Conservation (phyloP, 2,113 vertebrate species). For the Platycercus adscitus region DNA sequence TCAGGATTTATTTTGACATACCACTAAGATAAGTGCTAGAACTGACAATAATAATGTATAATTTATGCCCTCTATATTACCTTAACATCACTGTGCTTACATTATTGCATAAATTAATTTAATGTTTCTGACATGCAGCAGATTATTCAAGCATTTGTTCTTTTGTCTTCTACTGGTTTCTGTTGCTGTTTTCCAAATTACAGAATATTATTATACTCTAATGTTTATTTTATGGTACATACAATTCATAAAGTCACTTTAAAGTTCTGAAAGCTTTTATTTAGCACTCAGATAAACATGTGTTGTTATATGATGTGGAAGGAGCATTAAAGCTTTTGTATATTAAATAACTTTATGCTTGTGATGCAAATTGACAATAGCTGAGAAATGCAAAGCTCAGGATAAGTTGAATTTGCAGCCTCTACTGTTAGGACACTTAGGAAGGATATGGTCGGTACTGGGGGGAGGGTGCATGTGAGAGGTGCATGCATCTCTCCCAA, state of each 20-base stretch:
- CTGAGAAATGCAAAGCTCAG: slow-evolving; percentile 50
- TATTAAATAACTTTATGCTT: slow-evolving; percentile 57
- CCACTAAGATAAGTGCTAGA: slow-evolving; percentile 79
- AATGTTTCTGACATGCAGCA: slow-evolving; percentile 78
- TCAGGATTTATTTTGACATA: slow-evolving; percentile 79
- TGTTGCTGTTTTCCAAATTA: slow-evolving; percentile 68
- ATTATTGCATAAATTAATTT: slow-evolving; percentile 84
- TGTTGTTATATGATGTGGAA: slow-evolving; percentile 29
- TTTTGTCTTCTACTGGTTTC: slow-evolving; percentile 71
- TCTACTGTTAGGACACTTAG: not conserved
- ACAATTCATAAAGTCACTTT: slow-evolving; percentile 69
- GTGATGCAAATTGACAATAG: slow-evolving; percentile 61
- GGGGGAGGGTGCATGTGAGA: fast-evolving
- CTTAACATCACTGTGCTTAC: slow-evolving; percentile 80
- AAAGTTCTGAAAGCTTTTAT: slow-evolving; percentile 70
- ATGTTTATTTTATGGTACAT: slow-evolving; percentile 67
- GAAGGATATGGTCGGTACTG: not conserved
- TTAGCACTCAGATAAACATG: slow-evolving; percentile 56
- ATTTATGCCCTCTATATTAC: slow-evolving; percentile 82
- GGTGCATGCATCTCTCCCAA: not conserved
- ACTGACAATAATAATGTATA: slow-evolving; percentile 84
- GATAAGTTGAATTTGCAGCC: not conserved
- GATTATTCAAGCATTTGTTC: slow-evolving; percentile 78
- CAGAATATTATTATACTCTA: slow-evolving; percentile 69
- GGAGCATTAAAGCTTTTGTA: slow-evolving; percentile 48